These are phyloP conservation scores for Linurgus olivaceus DNA, from an alignment of 2,797 vertebrate species.

Conservation along the genomic window DNA sequence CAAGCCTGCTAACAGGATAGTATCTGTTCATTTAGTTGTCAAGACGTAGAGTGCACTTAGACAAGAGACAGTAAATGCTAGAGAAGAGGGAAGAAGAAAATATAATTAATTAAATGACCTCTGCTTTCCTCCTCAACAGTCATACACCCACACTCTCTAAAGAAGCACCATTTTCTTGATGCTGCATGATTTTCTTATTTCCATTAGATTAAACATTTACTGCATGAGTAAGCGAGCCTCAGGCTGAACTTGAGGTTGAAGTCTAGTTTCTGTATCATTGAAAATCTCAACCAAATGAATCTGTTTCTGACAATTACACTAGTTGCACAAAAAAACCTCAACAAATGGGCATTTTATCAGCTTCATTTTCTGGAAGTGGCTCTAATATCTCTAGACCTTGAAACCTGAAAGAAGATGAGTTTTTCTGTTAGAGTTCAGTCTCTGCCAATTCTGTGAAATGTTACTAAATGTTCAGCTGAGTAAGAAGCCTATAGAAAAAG, in stretches of 20 bases:
- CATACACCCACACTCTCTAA: not conserved
- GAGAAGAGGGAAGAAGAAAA: not conserved
- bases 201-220: not conserved
- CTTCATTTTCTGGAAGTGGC: not conserved
- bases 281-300: not conserved
- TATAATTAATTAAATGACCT: conserved; percentile 26
- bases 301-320: not conserved
- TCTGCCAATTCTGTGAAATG: not conserved
- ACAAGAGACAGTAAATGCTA: not conserved
- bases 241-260: not conserved
- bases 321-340: not conserved
- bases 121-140: not conserved
- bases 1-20: not conserved
- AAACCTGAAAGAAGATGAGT: not conserved
- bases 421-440: not conserved
- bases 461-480: not conserved
- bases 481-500: not conserved
- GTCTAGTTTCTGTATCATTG: not conserved
- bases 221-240: not conserved
- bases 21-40: conserved; percentile 41
- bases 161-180: not conserved
- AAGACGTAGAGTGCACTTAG: not conserved
- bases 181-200: not conserved
- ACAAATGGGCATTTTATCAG: not conserved
- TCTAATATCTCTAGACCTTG: not conserved